Evolutionary conservation across 2,113 vertebrate genomes (phyloP), one percentile per base, ranked within the genome.

Genomic region (Alectura lathami): DNA sequence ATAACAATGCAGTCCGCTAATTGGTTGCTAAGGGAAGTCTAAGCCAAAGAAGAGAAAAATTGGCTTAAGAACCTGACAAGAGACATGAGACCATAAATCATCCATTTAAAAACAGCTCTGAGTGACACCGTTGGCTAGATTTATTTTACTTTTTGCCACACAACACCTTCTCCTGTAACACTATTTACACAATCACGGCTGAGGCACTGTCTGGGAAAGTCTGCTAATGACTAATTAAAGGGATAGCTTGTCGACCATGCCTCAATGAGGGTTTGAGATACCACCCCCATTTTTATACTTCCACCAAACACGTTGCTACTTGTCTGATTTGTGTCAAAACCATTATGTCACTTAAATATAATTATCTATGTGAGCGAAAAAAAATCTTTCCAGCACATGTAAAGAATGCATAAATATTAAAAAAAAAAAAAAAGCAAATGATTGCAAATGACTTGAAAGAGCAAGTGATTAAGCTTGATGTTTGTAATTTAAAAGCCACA

Each of bases 381-480:
- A 68, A 29, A 70, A 88, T 86, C 75, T 86, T 94, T 94, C 75
- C 67, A 75, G n/a, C 30, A 38, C 0, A 3, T 69, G 85, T 77
- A 84, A 94, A 83, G 66, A 38, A 77, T 72, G 62, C 26, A 79
- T 91, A 88, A 93, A 94, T 89, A 92, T 92, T 95, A 87, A 95
- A 95, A n/a, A n/a, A n/a, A n/a, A n/a, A n/a, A 87, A 95, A 95
- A 94, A 94, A 86, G 79, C 29, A 83, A 42, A 93, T 93, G 67
- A 96, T 76, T 88, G 83, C 68, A 73, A 91, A 94, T 45, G 5
- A 93, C 81, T 92, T 62, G 66, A 86, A 93, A 96, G 83, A 93
- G 59, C 62, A 85, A 94, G 84, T 70, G 75, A 78, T 94, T 74
- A 94, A 87, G 79, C 67, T 89, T 93, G 89, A 94, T 86, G 63